Evolutionary conservation across 2,797 vertebrate species (phyloP).

Genomic region (Molossus alvarezi): DNA sequence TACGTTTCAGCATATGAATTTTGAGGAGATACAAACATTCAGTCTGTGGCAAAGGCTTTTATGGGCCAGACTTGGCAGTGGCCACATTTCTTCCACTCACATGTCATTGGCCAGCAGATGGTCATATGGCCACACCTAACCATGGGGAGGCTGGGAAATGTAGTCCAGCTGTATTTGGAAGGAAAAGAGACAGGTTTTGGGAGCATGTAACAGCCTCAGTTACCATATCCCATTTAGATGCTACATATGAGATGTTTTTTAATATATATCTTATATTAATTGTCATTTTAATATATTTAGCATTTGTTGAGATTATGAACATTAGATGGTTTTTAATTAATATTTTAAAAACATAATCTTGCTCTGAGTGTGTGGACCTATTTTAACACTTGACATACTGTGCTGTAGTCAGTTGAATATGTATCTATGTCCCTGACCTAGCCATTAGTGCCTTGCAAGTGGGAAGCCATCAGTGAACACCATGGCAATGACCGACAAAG

Average conservation of each 20-base stretch:
- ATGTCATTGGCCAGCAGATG: neutral
- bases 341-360: slow-evolving; percentile 49
- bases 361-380: neutral
- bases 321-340: slow-evolving; percentile 27
- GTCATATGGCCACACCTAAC: neutral
- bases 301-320: neutral
- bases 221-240: neutral
- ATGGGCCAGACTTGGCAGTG: neutral
- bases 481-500: neutral
- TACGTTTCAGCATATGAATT: neutral
- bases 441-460: neutral
- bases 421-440: neutral
- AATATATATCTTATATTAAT: slow-evolving; percentile 12
- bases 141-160: slow-evolving; percentile 6
- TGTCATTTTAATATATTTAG: neutral
- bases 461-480: neutral
- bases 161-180: neutral
- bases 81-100: neutral
- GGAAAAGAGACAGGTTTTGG: neutral
- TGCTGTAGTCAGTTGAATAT: neutral
- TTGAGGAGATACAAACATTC: neutral
- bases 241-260: neutral
- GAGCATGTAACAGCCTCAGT: neutral
- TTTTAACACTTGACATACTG: neutral
- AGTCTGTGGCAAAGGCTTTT: neutral